Base-by-base conservation (phyloP, 1,140 invertebrate species). In the Leptopilina clavipes region DNA sequence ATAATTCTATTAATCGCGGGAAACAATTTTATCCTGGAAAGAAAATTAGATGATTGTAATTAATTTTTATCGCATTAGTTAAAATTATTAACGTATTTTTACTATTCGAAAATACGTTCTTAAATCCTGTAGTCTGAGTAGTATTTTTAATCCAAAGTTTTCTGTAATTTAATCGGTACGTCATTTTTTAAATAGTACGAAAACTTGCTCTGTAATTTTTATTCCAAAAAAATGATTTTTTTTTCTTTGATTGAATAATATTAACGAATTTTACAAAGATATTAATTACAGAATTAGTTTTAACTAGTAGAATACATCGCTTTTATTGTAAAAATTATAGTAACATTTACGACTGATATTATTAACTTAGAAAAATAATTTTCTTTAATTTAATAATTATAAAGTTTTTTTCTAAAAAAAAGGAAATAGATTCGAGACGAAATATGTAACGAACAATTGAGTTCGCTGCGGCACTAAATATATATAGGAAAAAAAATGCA, bases 171-270 rank as follows among this genome's bases (percentile, higher is more conserved):
- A 59, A 25, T 59, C 3, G 25, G 3, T 19, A 25, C 18, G 11
- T 25, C 10, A 2, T 59, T 59, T 59, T 40, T 40, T 40, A 40
- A 59, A 22, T 22, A 22, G 1, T 10, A 31, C n/a, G n/a, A 59
- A 22, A 59, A 22, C 56, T 59, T 59, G 10, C 19, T 59, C 56
- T 59, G 56, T 59, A 59, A 59, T 59, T 59, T 59, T 59, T 0
- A 25, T 59, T 19, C 0, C 19, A 12, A 59, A 22, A 59, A 22
- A 22, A 5, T 19, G 1, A 45, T 45, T 14, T 0, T 1, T 45
- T 3, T 31, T 31, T 31, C 5, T 31, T 31, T 5, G 5, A 31
- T 31, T 31, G 5, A 2, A 31, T 5, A 31, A 31, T 31, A 14
- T 45, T 12, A 2, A 1, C 43, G 5, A n/a, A 14, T 14, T 14